A percentile compares a stretch with the other conserved stretches of the same genome.
Evolutionary conservation across 2,888 invertebrate species (phyloP).

Genomic region (Andrena trimmerana): DNA sequence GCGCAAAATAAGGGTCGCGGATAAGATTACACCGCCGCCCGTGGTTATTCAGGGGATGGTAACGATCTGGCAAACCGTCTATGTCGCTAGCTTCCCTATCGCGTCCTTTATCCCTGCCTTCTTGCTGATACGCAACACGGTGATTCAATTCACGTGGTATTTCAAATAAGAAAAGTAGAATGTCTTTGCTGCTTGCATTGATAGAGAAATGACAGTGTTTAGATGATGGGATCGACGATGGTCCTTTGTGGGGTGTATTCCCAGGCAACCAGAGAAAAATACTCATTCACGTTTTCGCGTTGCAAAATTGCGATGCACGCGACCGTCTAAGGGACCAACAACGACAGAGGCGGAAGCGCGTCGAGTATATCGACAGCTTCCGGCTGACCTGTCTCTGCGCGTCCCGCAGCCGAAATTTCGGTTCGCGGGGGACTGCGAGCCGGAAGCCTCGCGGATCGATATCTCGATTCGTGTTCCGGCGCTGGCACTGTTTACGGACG

Average conservation of each 20-base stretch:
- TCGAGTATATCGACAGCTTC: conserved; percentile 69
- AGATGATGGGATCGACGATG: too few relatives aligned
- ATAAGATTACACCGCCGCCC: conserved; percentile 56
- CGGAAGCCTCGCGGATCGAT: conserved; percentile 64
- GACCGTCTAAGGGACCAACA: conserved; percentile 30
- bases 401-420: conserved; percentile 68
- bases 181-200: neutral
- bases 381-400: conserved; percentile 69
- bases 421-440: conserved; percentile 47
- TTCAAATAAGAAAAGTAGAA: neutral
- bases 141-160: neutral
- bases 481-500: conserved; percentile 58
- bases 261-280: neutral
- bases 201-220: too few relatives aligned
- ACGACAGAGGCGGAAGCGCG: conserved; percentile 32
- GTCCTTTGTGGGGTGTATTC: too few relatives aligned
- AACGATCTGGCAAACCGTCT: conserved; percentile 60
- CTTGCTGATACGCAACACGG: neutral
- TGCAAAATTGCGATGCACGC: neutral
- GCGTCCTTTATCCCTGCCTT: neutral
- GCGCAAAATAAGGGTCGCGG: conserved; percentile 65
- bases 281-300: neutral
- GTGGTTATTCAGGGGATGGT: conserved; percentile 40
- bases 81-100: conserved; percentile 5
- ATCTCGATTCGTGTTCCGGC: conserved; percentile 57